Conservation (phyloP, 2,113 vertebrate species). For the Marcusenius ussheri region DNA sequence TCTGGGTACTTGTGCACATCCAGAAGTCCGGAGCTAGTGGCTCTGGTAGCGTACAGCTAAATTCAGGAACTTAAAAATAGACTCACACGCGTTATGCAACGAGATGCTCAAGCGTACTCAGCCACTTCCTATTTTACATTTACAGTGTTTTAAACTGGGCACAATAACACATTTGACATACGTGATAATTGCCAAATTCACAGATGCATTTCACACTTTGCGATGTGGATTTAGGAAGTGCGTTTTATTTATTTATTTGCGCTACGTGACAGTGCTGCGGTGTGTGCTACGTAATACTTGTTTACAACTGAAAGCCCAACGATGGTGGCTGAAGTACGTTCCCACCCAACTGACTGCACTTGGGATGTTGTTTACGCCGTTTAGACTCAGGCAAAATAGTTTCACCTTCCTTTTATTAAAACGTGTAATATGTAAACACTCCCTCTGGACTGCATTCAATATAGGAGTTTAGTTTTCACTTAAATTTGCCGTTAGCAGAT, state of each 20-base stretch:
- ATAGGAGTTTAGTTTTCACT: neutral
- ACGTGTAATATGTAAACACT: neutral
- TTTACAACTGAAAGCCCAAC: slow-evolving; percentile 13
- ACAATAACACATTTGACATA: neutral
- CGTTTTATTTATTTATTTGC: neutral
- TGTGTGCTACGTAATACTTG: slow-evolving; percentile 11
- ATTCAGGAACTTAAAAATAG: slow-evolving; percentile 11
- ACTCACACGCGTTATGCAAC: slow-evolving; percentile 20
- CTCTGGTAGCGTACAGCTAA: slow-evolving; percentile 3
- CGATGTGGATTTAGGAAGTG: neutral
- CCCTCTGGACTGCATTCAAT: neutral
- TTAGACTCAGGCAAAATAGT: neutral
- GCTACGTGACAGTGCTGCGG: neutral
- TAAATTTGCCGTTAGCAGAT: neutral
- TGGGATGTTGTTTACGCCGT: neutral
- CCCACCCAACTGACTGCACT: neutral
- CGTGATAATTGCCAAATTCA: neutral
- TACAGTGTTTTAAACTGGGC: neutral
- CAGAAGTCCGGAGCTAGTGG: slow-evolving; percentile 16
- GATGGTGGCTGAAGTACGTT: neutral
- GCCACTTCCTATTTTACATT: neutral
- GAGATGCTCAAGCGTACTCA: neutral
- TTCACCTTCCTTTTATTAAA: neutral
- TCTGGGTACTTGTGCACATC: neutral
- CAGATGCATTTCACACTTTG: neutral